phyloP scores from a whole-genome alignment of 2,888 invertebrate genomes.

The Calameuta filiformis region DNA sequence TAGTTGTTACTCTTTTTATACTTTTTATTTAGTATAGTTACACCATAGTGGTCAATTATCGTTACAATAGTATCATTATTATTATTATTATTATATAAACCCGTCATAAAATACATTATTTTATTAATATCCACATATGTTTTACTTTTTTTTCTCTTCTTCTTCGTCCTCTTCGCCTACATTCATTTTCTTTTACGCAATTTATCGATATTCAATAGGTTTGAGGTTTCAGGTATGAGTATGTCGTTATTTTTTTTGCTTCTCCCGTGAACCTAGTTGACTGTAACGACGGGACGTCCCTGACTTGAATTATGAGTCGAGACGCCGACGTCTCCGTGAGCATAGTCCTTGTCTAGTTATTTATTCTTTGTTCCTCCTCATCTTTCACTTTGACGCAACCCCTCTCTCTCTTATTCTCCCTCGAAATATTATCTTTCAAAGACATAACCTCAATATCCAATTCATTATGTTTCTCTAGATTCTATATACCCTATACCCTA shows the following conservation, averaged over 20 bases:
- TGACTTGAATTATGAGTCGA: neutral
- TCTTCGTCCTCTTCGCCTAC: constrained; percentile 12
- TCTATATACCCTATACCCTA: neutral
- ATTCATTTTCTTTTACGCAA: neutral
- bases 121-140: constrained; percentile 46
- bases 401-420: neutral
- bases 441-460: neutral
- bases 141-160: constrained; percentile 22
- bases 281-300: neutral
- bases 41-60: constrained; percentile 33
- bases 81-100: constrained; percentile 60
- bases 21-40: constrained; percentile 37
- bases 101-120: constrained; percentile 65
- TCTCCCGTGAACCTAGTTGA: neutral
- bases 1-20: constrained; percentile 21
- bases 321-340: neutral
- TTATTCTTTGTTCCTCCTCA: neutral
- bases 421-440: neutral
- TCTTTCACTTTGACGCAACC: neutral
- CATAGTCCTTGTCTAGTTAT: neutral
- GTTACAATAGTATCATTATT: constrained; percentile 49
- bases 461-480: neutral
- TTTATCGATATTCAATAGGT: neutral
- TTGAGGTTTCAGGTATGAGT: neutral
- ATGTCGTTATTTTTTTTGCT: neutral